These are phyloP conservation scores for Zenarchopterus dispar DNA, from an alignment of 2,797 vertebrate genomes.

Conservation along the genomic window DNA sequence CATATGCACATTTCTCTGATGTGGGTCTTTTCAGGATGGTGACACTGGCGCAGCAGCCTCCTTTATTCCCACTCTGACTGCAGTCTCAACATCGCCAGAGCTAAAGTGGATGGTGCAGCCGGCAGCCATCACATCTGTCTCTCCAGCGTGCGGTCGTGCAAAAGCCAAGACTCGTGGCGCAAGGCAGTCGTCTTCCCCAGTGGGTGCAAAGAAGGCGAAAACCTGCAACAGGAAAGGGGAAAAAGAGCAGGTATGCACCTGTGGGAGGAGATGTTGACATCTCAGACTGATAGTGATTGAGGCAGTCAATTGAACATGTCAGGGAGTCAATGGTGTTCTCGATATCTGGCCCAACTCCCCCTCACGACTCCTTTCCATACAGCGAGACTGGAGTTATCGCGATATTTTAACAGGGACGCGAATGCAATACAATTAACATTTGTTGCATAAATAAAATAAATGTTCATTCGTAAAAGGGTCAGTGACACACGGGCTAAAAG, in stretches of 20 bases:
- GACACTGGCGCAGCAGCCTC: constrained; percentile 81
- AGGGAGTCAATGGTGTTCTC: neutral
- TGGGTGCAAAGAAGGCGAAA: constrained; percentile 78
- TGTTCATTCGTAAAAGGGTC: neutral
- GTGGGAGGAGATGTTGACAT: no score
- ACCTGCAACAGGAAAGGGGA: constrained; percentile 84
- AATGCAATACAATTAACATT: neutral
- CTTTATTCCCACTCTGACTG: constrained; percentile 91
- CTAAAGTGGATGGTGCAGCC: constrained; percentile 91
- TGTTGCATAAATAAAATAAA: neutral
- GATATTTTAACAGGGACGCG: constrained; percentile 20
- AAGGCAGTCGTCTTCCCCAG: constrained; percentile 66
- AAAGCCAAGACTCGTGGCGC: constrained; percentile 78
- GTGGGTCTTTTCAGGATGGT: constrained; percentile 76
- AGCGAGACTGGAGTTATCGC: constrained; percentile 39
- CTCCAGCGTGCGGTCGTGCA: constrained; percentile 80
- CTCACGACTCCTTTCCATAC: neutral
- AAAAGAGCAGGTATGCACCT: constrained; percentile 85
- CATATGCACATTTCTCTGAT: constrained; percentile 27
- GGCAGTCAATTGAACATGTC: neutral
- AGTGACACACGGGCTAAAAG: neutral
- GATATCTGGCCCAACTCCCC: neutral
- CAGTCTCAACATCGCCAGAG: constrained; percentile 87
- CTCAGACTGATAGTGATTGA: neutral
- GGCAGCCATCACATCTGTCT: constrained; percentile 82